Percentiles rank a stretch among this genome's conserved stretches.
These are phyloP conservation scores for Nylanderia fulva DNA, from an alignment of 1,140 invertebrate species.

Conservation along the genomic window DNA sequence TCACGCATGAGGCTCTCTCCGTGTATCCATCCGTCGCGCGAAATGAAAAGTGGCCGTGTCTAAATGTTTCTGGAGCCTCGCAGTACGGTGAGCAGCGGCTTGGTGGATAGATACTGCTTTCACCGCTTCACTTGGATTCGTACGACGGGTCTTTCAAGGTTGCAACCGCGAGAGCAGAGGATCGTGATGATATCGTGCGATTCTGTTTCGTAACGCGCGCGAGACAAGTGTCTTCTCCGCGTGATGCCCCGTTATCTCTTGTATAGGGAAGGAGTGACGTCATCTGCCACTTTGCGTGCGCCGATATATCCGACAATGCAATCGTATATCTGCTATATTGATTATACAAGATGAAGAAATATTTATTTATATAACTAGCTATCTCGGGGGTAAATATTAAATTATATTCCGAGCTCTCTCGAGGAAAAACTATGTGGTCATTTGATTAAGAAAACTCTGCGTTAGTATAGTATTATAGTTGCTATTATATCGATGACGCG, in stretches of 20 bases:
- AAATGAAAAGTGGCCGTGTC: constrained; percentile 40
- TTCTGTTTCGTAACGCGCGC: constrained; percentile 39
- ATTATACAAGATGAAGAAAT: neutral
- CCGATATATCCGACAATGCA: neutral
- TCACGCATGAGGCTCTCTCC: constrained; percentile 65
- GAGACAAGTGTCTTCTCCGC: constrained; percentile 27
- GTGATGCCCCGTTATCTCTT: neutral
- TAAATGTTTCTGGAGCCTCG: constrained; percentile 60
- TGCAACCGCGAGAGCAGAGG: constrained; percentile 16
- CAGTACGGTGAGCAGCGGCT: neutral
- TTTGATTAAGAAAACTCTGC: neutral
- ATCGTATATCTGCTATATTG: neutral
- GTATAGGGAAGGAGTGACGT: neutral
- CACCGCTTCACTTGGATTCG: constrained; percentile 33
- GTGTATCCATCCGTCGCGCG: constrained; percentile 10
- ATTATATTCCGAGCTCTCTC: neutral
- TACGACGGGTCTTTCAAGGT: constrained; percentile 45
- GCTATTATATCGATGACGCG: constrained; percentile 1
- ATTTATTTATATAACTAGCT: constrained; percentile 25
- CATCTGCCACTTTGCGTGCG: neutral
- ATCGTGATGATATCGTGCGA: constrained; percentile 28
- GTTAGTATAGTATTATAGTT: too few species aligned
- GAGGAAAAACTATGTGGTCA: neutral
- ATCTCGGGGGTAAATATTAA: neutral
- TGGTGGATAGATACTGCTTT: constrained; percentile 47